Conservation (phyloP, 2,888 invertebrate species). For the Oscheius sp. region DNA sequence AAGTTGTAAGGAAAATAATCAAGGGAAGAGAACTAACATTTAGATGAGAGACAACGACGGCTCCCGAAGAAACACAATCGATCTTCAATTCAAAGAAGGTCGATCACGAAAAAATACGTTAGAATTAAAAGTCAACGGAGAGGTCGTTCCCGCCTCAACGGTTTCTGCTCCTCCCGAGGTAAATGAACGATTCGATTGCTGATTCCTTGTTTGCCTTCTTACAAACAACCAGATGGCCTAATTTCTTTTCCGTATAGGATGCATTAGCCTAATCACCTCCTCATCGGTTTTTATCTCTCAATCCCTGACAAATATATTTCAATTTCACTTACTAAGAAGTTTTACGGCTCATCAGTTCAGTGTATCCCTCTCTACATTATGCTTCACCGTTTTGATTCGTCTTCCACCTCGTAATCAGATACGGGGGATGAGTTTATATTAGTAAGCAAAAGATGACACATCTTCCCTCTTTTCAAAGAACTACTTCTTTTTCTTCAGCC, state of each 20-base stretch:
- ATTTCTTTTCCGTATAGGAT: constrained; percentile 7
- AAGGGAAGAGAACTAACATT: background rate
- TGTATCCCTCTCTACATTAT: background rate
- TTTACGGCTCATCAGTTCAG: background rate
- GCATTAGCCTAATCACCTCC: background rate
- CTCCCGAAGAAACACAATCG: constrained; percentile 45
- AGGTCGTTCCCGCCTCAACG: constrained; percentile 35
- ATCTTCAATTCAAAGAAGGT: constrained; percentile 47
- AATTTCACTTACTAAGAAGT: background rate
- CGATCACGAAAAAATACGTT: constrained; percentile 50
- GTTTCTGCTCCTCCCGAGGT: too few species aligned
- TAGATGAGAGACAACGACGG: constrained; percentile 48
- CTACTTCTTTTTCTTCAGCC: background rate
- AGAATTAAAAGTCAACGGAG: constrained; percentile 53
- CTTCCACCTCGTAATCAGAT: constrained; percentile 37
- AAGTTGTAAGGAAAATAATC: constrained; percentile 6
- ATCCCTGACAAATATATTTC: background rate
- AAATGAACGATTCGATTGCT: background rate
- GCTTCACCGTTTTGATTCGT: constrained; percentile 34
- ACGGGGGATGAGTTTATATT: constrained; percentile 3
- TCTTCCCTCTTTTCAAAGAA: background rate
- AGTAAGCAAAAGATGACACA: background rate
- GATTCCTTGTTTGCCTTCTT: too few species aligned
- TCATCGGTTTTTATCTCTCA: background rate
- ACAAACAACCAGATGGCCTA: background rate